phyloP scores from a whole-genome alignment of 2,113 vertebrate species.

The Theristicus caerulescens region DNA sequence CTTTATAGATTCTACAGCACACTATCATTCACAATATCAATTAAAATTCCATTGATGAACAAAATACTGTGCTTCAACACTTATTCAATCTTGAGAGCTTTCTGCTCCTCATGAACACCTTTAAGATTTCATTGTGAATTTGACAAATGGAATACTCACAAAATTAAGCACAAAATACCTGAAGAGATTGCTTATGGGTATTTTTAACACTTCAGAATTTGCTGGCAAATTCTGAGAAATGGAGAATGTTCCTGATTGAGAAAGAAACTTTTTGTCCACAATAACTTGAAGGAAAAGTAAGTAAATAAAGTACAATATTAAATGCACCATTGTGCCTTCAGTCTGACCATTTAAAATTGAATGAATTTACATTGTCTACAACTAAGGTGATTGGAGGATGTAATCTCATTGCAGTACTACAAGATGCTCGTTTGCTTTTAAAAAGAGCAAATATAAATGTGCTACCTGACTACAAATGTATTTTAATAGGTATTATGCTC shows the following conservation, averaged over 20 bases:
- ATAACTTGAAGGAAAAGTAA: not conserved
- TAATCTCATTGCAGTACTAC: not conserved
- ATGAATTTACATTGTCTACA: not conserved
- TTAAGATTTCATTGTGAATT: not conserved
- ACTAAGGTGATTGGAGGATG: not conserved
- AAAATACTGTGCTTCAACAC: not conserved
- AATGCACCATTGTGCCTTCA: not conserved
- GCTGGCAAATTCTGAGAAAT: not conserved
- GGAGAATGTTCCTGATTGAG: not conserved
- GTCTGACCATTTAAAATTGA: not conserved
- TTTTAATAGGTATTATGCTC: not conserved
- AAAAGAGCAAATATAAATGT: not conserved
- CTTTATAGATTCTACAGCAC: not conserved
- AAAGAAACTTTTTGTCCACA: not conserved
- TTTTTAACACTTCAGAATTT: not conserved
- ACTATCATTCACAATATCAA: not conserved
- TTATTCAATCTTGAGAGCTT: not conserved
- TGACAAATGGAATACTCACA: not conserved
- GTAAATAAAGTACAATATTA: not conserved
- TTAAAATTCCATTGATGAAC: not conserved
- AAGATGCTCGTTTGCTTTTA: not conserved
- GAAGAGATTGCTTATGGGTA: not conserved
- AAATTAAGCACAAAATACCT: not conserved
- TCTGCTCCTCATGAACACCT: not conserved
- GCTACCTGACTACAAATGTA: not conserved